Conservation (phyloP, 92 coral and sea anemone species). For the Plumapathes pennacea region DNA sequence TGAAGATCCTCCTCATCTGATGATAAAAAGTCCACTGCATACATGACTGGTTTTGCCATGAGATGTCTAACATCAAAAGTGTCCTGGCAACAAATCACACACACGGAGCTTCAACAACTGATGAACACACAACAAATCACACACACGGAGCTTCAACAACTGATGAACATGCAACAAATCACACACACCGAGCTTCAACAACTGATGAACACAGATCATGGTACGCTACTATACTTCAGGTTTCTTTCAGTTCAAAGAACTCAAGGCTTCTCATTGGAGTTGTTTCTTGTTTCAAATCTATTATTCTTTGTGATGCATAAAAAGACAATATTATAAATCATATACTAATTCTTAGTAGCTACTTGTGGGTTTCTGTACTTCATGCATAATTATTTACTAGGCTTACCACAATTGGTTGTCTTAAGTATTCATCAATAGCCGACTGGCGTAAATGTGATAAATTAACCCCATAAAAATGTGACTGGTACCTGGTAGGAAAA, state of each 20-base stretch:
- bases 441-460: conserved; percentile 80
- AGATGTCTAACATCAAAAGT: conserved; percentile 93
- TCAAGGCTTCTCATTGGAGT: too few relatives aligned
- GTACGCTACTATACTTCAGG: too few relatives aligned
- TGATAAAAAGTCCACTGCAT: conserved; percentile 75
- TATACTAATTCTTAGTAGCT: too few relatives aligned
- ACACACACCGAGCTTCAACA: not conserved
- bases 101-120: not conserved
- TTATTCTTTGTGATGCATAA: too few relatives aligned
- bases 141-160: not conserved
- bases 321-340: too few relatives aligned
- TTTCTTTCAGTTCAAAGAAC: too few relatives aligned
- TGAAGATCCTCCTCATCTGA: conserved; percentile 94
- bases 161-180: too few relatives aligned
- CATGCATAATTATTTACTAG: too few relatives aligned
- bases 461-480: conserved; percentile 95
- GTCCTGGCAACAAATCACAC: conserved; percentile 66
- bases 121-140: not conserved
- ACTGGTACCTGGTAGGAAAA: conserved; percentile 74
- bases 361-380: too few relatives aligned
- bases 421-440: conserved; percentile 93
- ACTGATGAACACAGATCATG: too few relatives aligned
- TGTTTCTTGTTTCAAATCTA: too few relatives aligned
- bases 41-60: conserved; percentile 96
- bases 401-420: conserved; percentile 95